Evolutionary conservation across 2,797 vertebrate genomes (phyloP).

Genomic region (Ambastaia sidthimunki): DNA sequence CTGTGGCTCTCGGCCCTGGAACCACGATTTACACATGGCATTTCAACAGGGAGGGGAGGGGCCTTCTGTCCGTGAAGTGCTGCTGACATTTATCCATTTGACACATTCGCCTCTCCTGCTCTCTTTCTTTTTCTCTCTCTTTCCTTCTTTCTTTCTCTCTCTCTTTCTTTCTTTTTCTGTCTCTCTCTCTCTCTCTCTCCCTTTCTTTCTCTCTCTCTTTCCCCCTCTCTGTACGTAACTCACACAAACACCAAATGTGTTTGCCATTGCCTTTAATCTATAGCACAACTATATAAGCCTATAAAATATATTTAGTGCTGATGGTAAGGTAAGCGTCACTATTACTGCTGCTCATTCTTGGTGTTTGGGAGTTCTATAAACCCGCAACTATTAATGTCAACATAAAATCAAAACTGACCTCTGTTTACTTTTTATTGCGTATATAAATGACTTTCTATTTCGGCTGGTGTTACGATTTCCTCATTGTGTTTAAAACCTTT

Average conservation of each 20-base stretch:
- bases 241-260: slow-evolving; percentile 34
- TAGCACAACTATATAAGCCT: not conserved
- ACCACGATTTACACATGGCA: slow-evolving; percentile 73
- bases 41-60: slow-evolving; percentile 66
- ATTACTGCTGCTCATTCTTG: not conserved
- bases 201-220: not conserved
- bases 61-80: slow-evolving; percentile 67
- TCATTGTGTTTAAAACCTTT: not conserved
- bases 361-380: not conserved
- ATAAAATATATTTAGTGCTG: slow-evolving; percentile 7
- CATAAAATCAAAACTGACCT: not conserved
- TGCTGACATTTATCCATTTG: slow-evolving; percentile 76
- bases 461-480: not conserved
- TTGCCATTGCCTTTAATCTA: slow-evolving; percentile 1
- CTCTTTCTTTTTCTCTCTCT: slow-evolving; percentile 36
- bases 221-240: slow-evolving; percentile 11
- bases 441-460: not conserved
- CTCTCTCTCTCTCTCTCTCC: not conserved
- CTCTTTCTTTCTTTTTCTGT: not conserved
- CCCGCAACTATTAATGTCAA: not conserved
- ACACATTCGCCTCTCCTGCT: slow-evolving; percentile 62
- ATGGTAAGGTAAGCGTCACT: not conserved
- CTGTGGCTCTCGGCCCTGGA: slow-evolving; percentile 69
- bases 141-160: not conserved
- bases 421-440: not conserved